Percentiles rank a stretch among this genome's conserved stretches.
These are phyloP conservation scores for Cosmia trapezina DNA, from an alignment of 2,888 invertebrate genomes.

Conservation along the genomic window DNA sequence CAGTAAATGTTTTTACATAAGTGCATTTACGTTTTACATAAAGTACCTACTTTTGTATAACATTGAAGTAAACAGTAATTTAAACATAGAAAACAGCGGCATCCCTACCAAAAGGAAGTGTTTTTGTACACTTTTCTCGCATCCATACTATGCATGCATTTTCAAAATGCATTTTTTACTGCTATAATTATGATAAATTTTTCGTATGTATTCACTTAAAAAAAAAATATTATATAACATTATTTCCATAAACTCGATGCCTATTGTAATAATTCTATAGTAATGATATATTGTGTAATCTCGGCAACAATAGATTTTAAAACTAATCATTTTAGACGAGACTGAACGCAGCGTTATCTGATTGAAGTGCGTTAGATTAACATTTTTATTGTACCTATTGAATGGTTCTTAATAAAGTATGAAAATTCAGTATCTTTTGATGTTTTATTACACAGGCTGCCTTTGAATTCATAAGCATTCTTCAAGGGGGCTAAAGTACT, in stretches of 20 bases:
- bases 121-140: not conserved
- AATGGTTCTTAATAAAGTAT: conserved; percentile 87
- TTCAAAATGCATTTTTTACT: not conserved
- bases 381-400: conserved; percentile 87
- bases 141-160: not conserved
- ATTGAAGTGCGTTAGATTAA: conserved; percentile 79
- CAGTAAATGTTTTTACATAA: not conserved
- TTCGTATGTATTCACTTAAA: not conserved
- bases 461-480: too few relatives aligned
- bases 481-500: too few relatives aligned
- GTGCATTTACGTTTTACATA: not conserved
- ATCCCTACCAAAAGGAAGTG: not conserved
- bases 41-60: not conserved
- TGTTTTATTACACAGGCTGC: conserved; percentile 53
- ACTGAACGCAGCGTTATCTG: conserved; percentile 83
- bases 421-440: conserved; percentile 63
- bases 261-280: conserved; percentile 60
- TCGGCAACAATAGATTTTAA: conserved; percentile 70
- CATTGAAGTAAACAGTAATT: not conserved
- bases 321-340: conserved; percentile 85
- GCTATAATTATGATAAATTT: not conserved
- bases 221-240: not conserved
- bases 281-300: conserved; percentile 66
- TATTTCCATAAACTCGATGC: conserved; percentile 58
- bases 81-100: not conserved